Conservation (phyloP, 2,888 invertebrate genomes). For the Creontiades dilutus region DNA sequence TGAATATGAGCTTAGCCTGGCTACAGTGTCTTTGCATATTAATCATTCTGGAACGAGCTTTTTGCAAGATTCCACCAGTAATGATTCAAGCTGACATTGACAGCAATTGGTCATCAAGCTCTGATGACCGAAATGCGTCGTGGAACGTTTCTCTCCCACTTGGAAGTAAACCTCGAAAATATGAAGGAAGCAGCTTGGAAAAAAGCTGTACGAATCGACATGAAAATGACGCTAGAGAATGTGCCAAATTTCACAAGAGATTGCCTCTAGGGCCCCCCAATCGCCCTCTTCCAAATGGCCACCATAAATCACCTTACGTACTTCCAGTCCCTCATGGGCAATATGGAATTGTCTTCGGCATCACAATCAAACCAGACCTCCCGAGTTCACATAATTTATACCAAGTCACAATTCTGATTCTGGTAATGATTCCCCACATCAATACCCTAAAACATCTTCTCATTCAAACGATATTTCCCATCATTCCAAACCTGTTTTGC, state of each 20-base stretch:
- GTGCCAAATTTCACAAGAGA: constrained; percentile 89
- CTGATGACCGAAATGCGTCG: constrained; percentile 73
- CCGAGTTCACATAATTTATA: constrained; percentile 78
- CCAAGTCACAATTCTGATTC: constrained; percentile 89
- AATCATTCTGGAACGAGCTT: no score
- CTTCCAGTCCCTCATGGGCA: constrained; percentile 78
- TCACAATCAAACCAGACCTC: constrained; percentile 75
- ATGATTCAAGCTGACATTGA: no score
- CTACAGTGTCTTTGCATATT: no score
- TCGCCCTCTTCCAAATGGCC: constrained; percentile 75
- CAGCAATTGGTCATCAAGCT: no score
- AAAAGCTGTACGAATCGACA: constrained; percentile 78
- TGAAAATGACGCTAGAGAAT: constrained; percentile 77
- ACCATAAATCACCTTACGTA: constrained; percentile 77
- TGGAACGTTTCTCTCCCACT: constrained; percentile 76
- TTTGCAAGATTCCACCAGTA: no score
- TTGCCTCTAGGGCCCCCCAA: constrained; percentile 88
- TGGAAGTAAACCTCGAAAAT: constrained; percentile 73
- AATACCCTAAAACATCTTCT: constrained; percentile 69
- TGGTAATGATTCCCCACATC: constrained; percentile 81
- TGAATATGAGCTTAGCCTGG: no score
- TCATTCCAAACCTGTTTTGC: constrained; percentile 48
- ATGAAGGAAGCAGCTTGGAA: constrained; percentile 79
- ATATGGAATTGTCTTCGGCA: constrained; percentile 72
- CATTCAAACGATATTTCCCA: constrained; percentile 68